These are phyloP conservation scores for Musca vetustissima DNA, from an alignment of 1,140 invertebrate genomes.

Conservation along the genomic window DNA sequence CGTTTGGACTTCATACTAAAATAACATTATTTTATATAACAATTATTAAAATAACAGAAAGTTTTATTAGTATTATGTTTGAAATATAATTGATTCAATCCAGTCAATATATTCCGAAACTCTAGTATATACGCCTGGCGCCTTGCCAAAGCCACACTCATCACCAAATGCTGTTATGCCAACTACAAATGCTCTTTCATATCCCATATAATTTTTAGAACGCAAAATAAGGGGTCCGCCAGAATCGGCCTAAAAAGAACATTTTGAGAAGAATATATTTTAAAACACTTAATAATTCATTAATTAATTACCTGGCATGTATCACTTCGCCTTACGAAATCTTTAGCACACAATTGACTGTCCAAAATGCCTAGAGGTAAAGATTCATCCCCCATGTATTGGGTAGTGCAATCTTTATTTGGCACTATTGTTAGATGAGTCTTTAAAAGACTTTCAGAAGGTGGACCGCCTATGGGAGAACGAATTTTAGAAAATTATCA, in stretches of 20 bases:
- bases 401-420: constrained; percentile 19
- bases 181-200: constrained; percentile 57
- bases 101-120: constrained; percentile 61
- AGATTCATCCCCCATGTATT: neutral
- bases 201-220: neutral
- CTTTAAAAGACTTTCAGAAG: constrained; percentile 25
- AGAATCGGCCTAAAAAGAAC: constrained; percentile 30
- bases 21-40: too few species aligned
- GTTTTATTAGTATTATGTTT: too few species aligned
- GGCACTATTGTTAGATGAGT: constrained; percentile 11
- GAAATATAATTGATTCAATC: constrained; percentile 55
- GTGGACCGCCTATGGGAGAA: constrained; percentile 1
- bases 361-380: constrained; percentile 26
- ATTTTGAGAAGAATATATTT: neutral
- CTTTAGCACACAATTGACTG: constrained; percentile 31
- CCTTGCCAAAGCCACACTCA: constrained; percentile 44
- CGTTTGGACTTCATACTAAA: too few species aligned
- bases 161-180: constrained; percentile 55
- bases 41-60: too few species aligned
- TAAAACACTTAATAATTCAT: neutral
- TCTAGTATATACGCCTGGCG: constrained; percentile 59
- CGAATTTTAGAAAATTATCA: neutral
- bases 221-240: constrained; percentile 29
- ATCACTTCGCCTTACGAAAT: constrained; percentile 22
- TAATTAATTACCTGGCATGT: constrained; percentile 29